These are phyloP conservation scores for Cotesia congregata DNA, from an alignment of 2,888 invertebrate species.

Conservation along the genomic window DNA sequence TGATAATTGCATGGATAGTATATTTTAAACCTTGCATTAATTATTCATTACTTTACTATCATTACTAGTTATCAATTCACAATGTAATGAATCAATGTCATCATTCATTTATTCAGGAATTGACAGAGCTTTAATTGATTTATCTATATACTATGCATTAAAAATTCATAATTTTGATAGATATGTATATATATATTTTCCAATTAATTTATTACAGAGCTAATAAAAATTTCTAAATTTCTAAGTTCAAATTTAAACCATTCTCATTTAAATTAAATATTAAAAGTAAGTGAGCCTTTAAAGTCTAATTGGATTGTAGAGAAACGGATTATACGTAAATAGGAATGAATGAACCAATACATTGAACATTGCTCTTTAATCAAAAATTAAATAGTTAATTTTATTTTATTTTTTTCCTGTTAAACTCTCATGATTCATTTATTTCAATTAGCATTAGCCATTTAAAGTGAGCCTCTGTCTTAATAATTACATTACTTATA, in stretches of 20 bases:
- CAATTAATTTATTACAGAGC: no score
- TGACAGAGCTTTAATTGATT: no score
- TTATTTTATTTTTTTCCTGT: not conserved
- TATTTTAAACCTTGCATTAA: not conserved
- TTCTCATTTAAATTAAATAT: not conserved
- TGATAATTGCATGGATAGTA: not conserved
- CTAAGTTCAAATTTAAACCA: not conserved
- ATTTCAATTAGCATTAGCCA: not conserved
- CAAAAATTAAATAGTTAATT: not conserved
- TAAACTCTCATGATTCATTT: not conserved
- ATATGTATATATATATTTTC: no score
- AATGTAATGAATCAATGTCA: no score
- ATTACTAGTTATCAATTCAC: no score
- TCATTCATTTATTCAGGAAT: no score
- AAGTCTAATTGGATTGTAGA: not conserved
- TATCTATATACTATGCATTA: no score
- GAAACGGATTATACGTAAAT: conserved; percentile 1
- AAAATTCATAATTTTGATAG: no score
- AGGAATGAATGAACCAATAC: not conserved
- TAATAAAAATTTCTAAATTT: not conserved
- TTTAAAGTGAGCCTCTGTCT: not conserved
- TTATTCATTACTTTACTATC: not conserved
- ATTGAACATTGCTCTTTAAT: not conserved
- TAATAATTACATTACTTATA: not conserved
- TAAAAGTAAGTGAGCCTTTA: not conserved